These are phyloP conservation scores for Penaeus chinensis DNA, from an alignment of 1,140 invertebrate species.

Conservation along the genomic window DNA sequence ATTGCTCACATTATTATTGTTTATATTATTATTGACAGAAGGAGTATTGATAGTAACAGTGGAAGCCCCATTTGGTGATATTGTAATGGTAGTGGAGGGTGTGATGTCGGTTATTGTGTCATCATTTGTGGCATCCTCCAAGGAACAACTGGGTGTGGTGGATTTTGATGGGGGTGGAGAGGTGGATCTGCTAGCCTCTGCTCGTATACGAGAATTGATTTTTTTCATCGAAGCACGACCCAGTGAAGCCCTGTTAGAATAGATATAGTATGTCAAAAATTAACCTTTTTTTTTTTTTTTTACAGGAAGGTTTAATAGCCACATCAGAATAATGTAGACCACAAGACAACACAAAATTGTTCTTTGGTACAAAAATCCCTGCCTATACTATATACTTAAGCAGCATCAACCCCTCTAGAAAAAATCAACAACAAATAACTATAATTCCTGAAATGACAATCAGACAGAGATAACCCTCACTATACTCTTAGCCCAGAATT, in stretches of 20 bases:
- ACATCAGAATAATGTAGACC: too few species aligned
- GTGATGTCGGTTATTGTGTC: slow-evolving; percentile 6
- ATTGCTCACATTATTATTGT: slow-evolving; percentile 4
- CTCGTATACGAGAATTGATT: slow-evolving; percentile 3
- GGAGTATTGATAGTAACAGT: slow-evolving; percentile 39
- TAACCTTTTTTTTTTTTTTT: too few species aligned
- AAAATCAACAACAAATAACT: too few species aligned
- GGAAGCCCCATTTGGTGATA: slow-evolving; percentile 42
- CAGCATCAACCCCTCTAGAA: too few species aligned
- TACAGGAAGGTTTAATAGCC: too few species aligned
- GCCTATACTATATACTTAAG: too few species aligned
- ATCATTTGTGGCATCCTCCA: too few species aligned
- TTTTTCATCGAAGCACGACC: slow-evolving; percentile 16
- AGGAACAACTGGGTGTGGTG: neutral
- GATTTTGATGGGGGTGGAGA: slow-evolving; percentile 1
- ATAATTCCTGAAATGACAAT: too few species aligned
- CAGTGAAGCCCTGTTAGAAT: slow-evolving; percentile 27
- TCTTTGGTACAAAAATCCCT: too few species aligned
- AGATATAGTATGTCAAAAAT: neutral
- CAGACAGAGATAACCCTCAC: too few species aligned
- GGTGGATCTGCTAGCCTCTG: neutral
- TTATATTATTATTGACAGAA: slow-evolving; percentile 26
- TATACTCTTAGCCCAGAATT: too few species aligned
- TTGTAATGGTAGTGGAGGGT: slow-evolving; percentile 48
- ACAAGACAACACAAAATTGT: too few species aligned